Evolutionary conservation across 2,113 vertebrate species (phyloP), one percentile per base, ranked within the genome.

Genomic region (Gyps fulvus): DNA sequence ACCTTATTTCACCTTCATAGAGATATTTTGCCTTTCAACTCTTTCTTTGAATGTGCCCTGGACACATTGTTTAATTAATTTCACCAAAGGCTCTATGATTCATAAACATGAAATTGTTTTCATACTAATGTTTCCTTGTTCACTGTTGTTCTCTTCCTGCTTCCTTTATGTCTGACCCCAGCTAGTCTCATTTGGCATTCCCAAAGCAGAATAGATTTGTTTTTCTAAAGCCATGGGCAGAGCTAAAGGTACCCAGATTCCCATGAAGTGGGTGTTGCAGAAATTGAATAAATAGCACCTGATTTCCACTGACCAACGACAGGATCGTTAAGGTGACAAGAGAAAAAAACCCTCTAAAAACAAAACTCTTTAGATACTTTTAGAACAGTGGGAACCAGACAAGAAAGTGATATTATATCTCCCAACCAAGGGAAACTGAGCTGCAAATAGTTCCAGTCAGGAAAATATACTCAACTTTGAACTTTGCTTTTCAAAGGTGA

Each of bases 71-170:
- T 76, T 92, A 91, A 95, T 97, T 92, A 81, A 95, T 94, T 94
- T 96, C 40, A 96, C 59, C 63, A 95, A 87, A 59, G 57, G 65
- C 31, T 72, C 58, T 71, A 63, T 95, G 77, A 95, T 89, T 96
- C 92, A 95, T 71, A 78, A 72, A 95, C 0, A 2, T 81, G 29
- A 93, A 90, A 88, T 86, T 88, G 83, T 92, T 97, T 84, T 97
- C 83, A 91, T 79, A 29, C 25, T 91, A 52, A 90, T 74, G 52
- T 93, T 97, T 97, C 95, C 91, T 96, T 87, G 86, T 84, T 95
- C 96, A 54, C 90, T 84, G 57, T 38, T 95, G 63, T 83, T 92
- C 83, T 92, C 43, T 97, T 97, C 95, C 94, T 94, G 92, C 91
- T 97, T 96, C 91, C 94, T 95, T 96, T 95, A 54, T 87, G 83